Conservation (phyloP, 2,113 vertebrate species). For the Heterotis niloticus region DNA sequence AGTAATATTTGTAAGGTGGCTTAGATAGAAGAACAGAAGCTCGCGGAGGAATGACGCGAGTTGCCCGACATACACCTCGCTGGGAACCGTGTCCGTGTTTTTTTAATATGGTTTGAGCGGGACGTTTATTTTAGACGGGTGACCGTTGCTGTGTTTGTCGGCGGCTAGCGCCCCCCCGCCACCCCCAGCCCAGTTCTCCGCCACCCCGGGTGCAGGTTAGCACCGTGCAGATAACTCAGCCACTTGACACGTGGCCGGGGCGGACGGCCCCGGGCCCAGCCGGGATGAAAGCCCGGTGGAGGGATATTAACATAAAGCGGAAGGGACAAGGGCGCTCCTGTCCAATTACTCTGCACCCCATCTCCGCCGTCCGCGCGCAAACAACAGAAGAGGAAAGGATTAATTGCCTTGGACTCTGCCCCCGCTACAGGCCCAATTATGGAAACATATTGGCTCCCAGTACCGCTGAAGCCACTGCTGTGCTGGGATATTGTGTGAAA, state of each 20-base stretch:
- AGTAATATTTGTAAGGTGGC: no score
- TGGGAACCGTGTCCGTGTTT: background rate
- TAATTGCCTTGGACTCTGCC: conserved; percentile 99
- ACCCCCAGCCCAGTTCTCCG: background rate
- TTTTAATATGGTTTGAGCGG: background rate
- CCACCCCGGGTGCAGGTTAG: conserved; percentile 50
- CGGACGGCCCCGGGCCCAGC: conserved; percentile 58
- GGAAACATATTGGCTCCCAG: conserved; percentile 96
- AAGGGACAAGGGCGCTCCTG: conserved; percentile 87
- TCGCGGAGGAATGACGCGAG: no score
- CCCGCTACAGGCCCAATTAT: conserved; percentile 97
- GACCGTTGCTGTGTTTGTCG: background rate
- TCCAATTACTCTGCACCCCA: conserved; percentile 96
- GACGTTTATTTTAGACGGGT: no score
- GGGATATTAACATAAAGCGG: conserved; percentile 98
- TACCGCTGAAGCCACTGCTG: conserved; percentile 90
- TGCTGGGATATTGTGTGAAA: conserved; percentile 99
- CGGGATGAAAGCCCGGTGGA: conserved; percentile 87
- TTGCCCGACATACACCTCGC: no score
- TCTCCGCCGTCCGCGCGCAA: conserved; percentile 89
- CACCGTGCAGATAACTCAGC: conserved; percentile 39
- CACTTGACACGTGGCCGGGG: conserved; percentile 39
- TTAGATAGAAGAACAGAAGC: no score
- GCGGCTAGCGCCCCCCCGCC: background rate
- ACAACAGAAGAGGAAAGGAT: conserved; percentile 95